Base-by-base conservation (phyloP, 2,888 invertebrate species). In the Habrosyne pyritoides region DNA sequence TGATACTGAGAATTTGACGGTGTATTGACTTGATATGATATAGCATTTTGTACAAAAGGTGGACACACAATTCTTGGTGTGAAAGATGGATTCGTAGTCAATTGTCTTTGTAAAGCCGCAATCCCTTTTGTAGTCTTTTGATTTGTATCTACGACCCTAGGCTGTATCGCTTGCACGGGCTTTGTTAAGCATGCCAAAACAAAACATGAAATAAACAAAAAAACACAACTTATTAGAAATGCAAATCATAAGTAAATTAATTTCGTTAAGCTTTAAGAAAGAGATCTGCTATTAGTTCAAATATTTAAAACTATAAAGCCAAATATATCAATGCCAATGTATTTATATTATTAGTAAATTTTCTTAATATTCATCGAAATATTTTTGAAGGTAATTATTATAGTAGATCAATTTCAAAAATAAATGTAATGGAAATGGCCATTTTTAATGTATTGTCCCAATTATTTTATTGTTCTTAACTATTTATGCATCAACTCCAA, bases 161-260 rank as follows among this genome's bases (percentile, higher is more conserved):
- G 93, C 66, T 93, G 93, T 63, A 93, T 93, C 47, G 91, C 91
- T 87, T 93, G 93, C 60, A 93, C 93, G 73, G 91, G 95, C 95
- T 94, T 93, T 72, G 66, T 75, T 77, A 81, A 54, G 72, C 80
- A 85, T 79, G 79, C 79, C 79, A 91, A 91, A 89, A 80, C 69
- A 75, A 79, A 85, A 86, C 84, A 87, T 87, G 91, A 91, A 92
- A 77, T 71, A 67, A 78, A 75, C 81, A 82, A 63, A 82, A 63
- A 76, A 85, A 82, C 78, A 76, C 79, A 79, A 77, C 75, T 73
- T 59, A 75, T 71, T 69, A 79, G 75, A 79, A 80, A 84, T 73
- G 79, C 81, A 86, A 87, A 87, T 84, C 81, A 90, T 79, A 82
- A 75, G 60, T 66, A 60, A 61, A 53, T 47, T 58, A 36, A 57